Evolutionary conservation across 2,797 vertebrate species (phyloP).

Genomic region (Vipera ursinii): DNA sequence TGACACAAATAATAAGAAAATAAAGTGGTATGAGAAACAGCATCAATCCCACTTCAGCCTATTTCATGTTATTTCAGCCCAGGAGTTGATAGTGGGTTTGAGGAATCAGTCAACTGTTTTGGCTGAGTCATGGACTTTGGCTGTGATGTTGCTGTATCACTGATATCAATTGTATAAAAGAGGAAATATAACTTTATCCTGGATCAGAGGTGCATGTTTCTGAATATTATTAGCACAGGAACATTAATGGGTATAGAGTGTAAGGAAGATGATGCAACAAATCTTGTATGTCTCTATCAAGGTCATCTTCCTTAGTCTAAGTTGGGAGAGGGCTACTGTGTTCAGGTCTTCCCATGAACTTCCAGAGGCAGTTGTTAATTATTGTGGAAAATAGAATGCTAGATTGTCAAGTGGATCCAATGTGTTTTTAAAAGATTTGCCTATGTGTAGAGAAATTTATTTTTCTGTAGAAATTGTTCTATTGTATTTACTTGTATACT

Average conservation of each 20-base stretch:
- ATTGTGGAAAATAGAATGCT: neutral
- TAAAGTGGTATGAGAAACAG: neutral
- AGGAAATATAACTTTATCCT: neutral
- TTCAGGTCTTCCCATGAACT: neutral
- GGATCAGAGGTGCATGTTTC: neutral
- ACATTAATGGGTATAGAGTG: neutral
- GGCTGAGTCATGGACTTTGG: neutral
- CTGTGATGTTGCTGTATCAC: neutral
- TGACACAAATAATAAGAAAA: neutral
- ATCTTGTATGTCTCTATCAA: neutral
- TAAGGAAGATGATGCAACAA: neutral
- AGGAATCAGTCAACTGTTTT: neutral
- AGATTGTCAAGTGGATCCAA: neutral
- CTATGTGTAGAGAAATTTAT: neutral
- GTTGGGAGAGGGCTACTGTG: neutral
- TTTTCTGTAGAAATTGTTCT: neutral
- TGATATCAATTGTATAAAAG: neutral
- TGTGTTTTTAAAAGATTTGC: neutral
- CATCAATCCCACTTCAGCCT: neutral
- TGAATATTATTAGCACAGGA: neutral
- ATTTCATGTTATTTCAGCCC: neutral
- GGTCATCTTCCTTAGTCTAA: neutral
- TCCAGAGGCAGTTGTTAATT: neutral
- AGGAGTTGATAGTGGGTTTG: neutral
- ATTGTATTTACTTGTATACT: neutral